A percentile compares a stretch with the other conserved stretches of the same genome.
phyloP scores from a whole-genome alignment of 1,140 invertebrate genomes.

The Rhagoletis pomonella region DNA sequence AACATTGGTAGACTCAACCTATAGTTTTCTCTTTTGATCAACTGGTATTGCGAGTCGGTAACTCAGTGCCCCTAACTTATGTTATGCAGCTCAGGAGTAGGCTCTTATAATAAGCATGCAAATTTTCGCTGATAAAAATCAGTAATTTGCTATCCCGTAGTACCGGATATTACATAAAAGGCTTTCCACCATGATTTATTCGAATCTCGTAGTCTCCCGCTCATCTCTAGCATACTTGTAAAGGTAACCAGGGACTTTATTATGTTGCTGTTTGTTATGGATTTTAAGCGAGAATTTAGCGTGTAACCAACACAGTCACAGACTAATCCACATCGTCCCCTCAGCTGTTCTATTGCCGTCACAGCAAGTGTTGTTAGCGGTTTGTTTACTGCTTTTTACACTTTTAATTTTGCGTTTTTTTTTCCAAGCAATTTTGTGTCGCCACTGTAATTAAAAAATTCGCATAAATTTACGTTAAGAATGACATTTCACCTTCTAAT shows the following conservation, averaged over 20 bases:
- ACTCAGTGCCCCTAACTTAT: too few species aligned
- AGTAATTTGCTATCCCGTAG: too few species aligned
- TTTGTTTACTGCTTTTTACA: conserved; percentile 17
- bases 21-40: too few species aligned
- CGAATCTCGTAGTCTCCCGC: too few species aligned
- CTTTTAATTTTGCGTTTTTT: conserved; percentile 21
- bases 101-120: too few species aligned
- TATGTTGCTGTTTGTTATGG: background rate
- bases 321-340: background rate
- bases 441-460: conserved; percentile 70
- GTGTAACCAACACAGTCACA: background rate
- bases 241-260: background rate
- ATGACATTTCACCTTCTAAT: conserved; percentile 69
- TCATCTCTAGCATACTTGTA: too few species aligned
- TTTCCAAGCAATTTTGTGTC: background rate
- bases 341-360: background rate
- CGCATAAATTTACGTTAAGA: conserved; percentile 73
- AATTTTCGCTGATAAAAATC: too few species aligned
- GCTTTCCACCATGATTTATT: too few species aligned
- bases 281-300: conserved; percentile 19
- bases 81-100: too few species aligned
- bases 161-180: too few species aligned
- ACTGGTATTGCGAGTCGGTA: too few species aligned
- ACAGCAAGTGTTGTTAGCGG: conserved; percentile 40
- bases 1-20: too few species aligned